Base-by-base conservation (phyloP, 2,888 invertebrate genomes). In the Meghimatium bilineatum region DNA sequence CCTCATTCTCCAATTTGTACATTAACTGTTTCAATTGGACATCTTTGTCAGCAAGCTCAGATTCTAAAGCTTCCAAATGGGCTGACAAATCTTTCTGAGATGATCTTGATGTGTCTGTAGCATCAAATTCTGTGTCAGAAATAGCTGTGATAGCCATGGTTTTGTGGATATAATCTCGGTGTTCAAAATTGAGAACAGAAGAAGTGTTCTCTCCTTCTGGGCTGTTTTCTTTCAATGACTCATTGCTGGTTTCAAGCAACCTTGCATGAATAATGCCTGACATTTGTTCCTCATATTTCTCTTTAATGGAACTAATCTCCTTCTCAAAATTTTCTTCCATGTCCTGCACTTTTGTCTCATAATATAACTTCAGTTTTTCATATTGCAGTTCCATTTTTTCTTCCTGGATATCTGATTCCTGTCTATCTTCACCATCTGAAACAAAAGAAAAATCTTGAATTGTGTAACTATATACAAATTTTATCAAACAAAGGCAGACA, bases 131-230 rank as follows among this genome's bases (percentile, higher is more conserved):
- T 44, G 86, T 87, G 80, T 90, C 89, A 26, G 88, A 89, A n/a
- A 89, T 86, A 0, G 85, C 88, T 29, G 90, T 89, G 34, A 89
- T 60, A n/a, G 82, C 87, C n/a, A 87, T 88, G 6, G 88, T 89
- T 38, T 85, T 86, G 49, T 89, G 82, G n/a, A 89, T 86, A 84
- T 90, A 89, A 44, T 89, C 88, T 20, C 87, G 75, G 69, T 89
- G 88, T 82, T 87, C 87, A 34, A 83, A 87, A 17, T 2, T 38
- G 85, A 56, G 17, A 66, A 44, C 20, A 80, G 79, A 66, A 80
- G 79, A 66, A 34, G n/a, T 26, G 36, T 12, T 36, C 10, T 63
- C 63, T n/a, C 17, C 20, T 60, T 60, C 36, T 26, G 60, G 56
- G 29, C 26, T 38, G n/a, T 29, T 63, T 23, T 38, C 63, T 36